phyloP scores from a whole-genome alignment of 37 sponge, comb jelly and placozoan genomes.

The Corticium candelabrum region DNA sequence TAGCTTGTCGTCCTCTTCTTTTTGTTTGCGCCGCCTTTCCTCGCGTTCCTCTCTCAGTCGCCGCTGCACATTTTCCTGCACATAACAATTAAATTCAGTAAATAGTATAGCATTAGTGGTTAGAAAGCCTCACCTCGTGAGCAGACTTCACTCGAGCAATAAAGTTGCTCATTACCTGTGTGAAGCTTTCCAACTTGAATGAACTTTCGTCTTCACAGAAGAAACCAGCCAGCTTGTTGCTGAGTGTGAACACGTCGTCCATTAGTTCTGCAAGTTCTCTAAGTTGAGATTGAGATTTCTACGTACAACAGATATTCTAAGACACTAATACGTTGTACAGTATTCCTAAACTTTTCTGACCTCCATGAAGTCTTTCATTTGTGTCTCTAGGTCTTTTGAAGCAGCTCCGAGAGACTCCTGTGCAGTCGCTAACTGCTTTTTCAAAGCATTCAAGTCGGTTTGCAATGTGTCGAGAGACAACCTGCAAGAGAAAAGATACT shows the following conservation, averaged over 20 bases:
- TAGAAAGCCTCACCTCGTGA: slow-evolving; percentile 36
- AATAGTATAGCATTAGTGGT: not conserved
- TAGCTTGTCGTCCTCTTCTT: no score
- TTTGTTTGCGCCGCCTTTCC: not conserved
- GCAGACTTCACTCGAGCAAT: slow-evolving; percentile 35
- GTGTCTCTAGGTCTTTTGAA: not conserved
- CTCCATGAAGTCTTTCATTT: slow-evolving; percentile 15
- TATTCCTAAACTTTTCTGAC: slow-evolving; percentile 29
- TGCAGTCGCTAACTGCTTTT: not conserved
- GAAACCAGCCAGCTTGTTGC: slow-evolving; percentile 38
- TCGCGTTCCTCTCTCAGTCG: not conserved
- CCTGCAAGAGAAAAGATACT: not conserved
- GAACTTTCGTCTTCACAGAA: slow-evolving; percentile 64
- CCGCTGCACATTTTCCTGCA: not conserved
- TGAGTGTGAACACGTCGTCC: slow-evolving; percentile 17
- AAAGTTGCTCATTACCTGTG: slow-evolving; percentile 35
- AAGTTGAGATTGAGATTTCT: not conserved
- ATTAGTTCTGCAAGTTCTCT: not conserved
- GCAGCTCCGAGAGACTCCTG: not conserved
- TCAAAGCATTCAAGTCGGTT: not conserved
- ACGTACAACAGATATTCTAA: no score
- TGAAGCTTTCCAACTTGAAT: slow-evolving; percentile 65
- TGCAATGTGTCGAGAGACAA: not conserved
- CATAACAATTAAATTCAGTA: not conserved
- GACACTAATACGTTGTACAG: no score